These are phyloP conservation scores for Stenolophus ochropezus DNA, from an alignment of 2,888 invertebrate species.

Conservation along the genomic window DNA sequence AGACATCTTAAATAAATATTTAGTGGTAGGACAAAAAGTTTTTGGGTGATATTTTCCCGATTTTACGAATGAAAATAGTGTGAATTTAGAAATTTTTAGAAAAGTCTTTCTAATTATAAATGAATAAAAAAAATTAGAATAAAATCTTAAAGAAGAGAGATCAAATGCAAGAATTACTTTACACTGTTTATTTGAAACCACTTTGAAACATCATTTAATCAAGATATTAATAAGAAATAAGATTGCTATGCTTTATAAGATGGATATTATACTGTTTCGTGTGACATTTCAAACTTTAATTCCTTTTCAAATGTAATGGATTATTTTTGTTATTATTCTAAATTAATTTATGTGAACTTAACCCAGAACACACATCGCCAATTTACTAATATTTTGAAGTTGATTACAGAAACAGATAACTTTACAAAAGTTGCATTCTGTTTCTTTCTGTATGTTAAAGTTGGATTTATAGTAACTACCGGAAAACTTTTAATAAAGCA, in stretches of 20 bases:
- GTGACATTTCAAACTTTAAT: background rate
- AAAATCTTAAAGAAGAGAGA: too few species aligned
- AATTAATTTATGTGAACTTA: conserved; percentile 23
- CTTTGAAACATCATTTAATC: too few species aligned
- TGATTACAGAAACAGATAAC: background rate
- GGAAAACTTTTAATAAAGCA: conserved; percentile 9
- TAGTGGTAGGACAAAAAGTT: too few species aligned
- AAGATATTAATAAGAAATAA: too few species aligned
- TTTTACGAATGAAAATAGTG: too few species aligned
- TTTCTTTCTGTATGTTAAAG: conserved; percentile 14
- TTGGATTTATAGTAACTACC: background rate
- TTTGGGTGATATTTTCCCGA: too few species aligned
- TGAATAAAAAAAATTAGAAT: too few species aligned
- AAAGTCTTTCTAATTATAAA: too few species aligned
- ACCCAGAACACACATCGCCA: background rate
- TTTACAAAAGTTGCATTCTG: conserved; percentile 31
- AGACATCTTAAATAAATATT: too few species aligned
- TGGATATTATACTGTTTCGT: background rate
- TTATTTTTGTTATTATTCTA: conserved; percentile 7
- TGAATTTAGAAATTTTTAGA: too few species aligned
- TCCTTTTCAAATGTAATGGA: background rate
- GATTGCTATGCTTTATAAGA: background rate
- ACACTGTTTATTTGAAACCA: too few species aligned
- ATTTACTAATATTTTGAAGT: background rate
- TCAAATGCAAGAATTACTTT: too few species aligned